Evolutionary conservation across 2,113 vertebrate species (phyloP).

Genomic region (Poeciliopsis retropinna): DNA sequence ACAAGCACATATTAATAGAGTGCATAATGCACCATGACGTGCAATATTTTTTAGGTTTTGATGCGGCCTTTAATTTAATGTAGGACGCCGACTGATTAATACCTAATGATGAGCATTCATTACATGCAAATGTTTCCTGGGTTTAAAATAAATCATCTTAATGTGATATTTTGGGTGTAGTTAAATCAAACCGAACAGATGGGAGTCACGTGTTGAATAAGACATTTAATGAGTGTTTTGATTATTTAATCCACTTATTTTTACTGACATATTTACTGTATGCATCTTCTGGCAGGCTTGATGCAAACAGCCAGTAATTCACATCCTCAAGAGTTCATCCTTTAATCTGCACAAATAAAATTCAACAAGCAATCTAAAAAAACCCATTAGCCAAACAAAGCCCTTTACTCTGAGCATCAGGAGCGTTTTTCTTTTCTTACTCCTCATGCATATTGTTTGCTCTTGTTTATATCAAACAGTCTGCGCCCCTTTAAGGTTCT

Average conservation of each 20-base stretch:
- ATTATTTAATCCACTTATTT: slow-evolving; percentile 17
- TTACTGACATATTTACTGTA: not conserved
- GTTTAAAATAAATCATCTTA: slow-evolving; percentile 13
- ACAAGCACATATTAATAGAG: slow-evolving; percentile 52
- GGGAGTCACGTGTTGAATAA: not conserved
- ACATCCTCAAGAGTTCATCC: not conserved
- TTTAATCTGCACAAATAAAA: not conserved
- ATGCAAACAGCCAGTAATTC: not conserved
- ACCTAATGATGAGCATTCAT: slow-evolving; percentile 29
- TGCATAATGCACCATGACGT: slow-evolving; percentile 22
- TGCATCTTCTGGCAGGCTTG: no score
- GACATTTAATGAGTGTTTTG: not conserved
- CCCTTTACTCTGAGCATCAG: slow-evolving; percentile 12
- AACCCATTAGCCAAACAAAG: slow-evolving; percentile 6
- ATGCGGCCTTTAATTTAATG: slow-evolving; percentile 36
- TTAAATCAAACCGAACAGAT: slow-evolving; percentile 15
- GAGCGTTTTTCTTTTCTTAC: slow-evolving; percentile 5
- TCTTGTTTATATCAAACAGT: slow-evolving; percentile 58
- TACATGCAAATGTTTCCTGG: slow-evolving; percentile 22
- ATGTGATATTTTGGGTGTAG: slow-evolving; percentile 25
- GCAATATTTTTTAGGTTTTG: slow-evolving; percentile 20
- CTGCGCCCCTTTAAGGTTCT: slow-evolving; percentile 57
- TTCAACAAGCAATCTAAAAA: not conserved
- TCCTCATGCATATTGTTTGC: slow-evolving; percentile 52
- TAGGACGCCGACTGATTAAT: slow-evolving; percentile 31